These are phyloP conservation scores for Lithodes maja DNA, from an alignment of 2,888 invertebrate species.

Conservation along the genomic window DNA sequence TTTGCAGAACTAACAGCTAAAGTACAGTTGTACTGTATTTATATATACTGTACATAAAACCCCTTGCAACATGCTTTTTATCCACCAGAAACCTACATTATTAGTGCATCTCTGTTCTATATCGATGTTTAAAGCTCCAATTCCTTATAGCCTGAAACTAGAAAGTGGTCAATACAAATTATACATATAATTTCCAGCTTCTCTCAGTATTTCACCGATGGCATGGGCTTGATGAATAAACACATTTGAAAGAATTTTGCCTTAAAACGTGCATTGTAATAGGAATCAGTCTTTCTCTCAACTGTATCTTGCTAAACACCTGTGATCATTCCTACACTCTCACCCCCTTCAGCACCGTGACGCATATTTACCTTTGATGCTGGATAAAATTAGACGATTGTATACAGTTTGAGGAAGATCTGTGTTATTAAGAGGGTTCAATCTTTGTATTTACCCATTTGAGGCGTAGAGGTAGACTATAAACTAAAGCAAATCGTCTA, in stretches of 20 bases:
- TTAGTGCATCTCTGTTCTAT: no score
- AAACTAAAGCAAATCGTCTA: background rate
- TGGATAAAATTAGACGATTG: background rate
- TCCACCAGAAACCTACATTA: no score
- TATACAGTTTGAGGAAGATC: background rate
- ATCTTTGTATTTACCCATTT: background rate
- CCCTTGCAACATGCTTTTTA: no score
- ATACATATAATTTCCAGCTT: background rate
- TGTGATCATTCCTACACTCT: constrained; percentile 42
- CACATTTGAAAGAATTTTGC: constrained; percentile 51
- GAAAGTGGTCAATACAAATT: no score
- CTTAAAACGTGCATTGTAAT: constrained; percentile 59
- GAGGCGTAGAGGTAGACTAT: background rate
- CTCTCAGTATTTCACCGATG: constrained; percentile 2
- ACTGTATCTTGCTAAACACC: constrained; percentile 24
- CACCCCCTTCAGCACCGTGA: background rate
- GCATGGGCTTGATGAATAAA: constrained; percentile 51
- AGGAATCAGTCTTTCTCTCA: constrained; percentile 47
- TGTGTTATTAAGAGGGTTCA: background rate
- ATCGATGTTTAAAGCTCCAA: no score
- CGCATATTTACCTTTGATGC: no score
- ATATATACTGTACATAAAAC: no score
- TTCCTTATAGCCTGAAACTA: no score
- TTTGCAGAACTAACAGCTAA: no score
- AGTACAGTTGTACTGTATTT: no score